These are phyloP conservation scores for Balaenoptera acutorostrata DNA, from an alignment of 2,113 vertebrate genomes.

Conservation along the genomic window DNA sequence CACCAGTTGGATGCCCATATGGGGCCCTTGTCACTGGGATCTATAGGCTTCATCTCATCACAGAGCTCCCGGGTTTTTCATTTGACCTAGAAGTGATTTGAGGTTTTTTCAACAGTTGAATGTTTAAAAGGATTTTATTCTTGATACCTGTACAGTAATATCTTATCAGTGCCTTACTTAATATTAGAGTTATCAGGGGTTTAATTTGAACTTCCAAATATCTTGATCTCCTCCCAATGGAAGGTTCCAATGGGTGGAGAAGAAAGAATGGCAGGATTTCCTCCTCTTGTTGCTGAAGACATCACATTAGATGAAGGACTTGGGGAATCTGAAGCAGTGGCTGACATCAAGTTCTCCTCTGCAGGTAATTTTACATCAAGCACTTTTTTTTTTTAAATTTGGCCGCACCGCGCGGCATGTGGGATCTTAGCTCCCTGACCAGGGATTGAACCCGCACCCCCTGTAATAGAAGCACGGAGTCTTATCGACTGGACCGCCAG, in stretches of 20 bases:
- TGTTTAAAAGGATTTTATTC: slow-evolving; percentile 4
- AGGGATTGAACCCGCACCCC: too few relatives aligned
- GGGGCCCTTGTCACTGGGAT: background rate
- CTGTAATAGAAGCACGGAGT: too few relatives aligned
- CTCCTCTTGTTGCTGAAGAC: slow-evolving; percentile 86
- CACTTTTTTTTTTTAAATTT: background rate
- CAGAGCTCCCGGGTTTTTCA: background rate
- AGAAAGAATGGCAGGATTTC: slow-evolving; percentile 91
- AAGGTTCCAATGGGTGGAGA: slow-evolving; percentile 92
- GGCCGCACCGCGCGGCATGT: too few relatives aligned
- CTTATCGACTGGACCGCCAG: too few relatives aligned
- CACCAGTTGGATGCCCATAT: background rate
- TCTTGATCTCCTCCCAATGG: slow-evolving; percentile 16
- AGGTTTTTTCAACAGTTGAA: background rate
- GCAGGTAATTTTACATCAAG: slow-evolving; percentile 83
- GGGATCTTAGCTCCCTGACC: too few relatives aligned
- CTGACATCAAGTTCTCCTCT: slow-evolving; percentile 93
- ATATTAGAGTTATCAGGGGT: background rate
- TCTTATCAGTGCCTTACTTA: background rate
- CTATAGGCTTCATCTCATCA: background rate
- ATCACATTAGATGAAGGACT: slow-evolving; percentile 82
- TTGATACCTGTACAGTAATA: background rate
- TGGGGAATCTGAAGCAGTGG: slow-evolving; percentile 82
- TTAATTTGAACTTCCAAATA: background rate
- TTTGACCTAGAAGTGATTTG: background rate